Percentiles rank a stretch among this genome's conserved stretches.
Evolutionary conservation across 2,888 invertebrate genomes (phyloP).

Genomic region (Himalopsyche japonica): DNA sequence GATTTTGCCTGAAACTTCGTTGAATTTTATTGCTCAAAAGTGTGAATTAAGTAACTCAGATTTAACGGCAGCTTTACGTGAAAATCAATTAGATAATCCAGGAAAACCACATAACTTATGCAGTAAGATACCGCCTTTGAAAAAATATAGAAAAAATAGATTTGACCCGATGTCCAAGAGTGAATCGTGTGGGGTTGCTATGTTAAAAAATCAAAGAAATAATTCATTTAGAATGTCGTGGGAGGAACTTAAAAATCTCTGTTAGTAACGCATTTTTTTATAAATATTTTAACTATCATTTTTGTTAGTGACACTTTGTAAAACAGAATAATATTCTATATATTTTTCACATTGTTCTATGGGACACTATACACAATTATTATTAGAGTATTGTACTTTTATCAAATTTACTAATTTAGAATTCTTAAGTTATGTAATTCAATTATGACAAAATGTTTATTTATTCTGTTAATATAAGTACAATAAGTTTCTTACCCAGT

Average conservation of each 20-base stretch:
- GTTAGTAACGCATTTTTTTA: neutral
- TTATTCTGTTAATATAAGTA: too few species aligned
- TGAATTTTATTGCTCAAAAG: neutral
- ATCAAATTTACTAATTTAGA: too few species aligned
- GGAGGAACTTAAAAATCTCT: neutral
- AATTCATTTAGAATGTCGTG: constrained; percentile 10
- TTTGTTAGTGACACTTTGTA: too few species aligned
- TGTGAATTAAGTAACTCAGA: neutral
- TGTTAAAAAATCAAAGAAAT: neutral
- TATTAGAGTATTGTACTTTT: too few species aligned
- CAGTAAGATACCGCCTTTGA: constrained; percentile 4
- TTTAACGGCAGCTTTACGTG: neutral
- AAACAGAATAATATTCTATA: too few species aligned
- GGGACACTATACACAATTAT: too few species aligned
- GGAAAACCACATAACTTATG: neutral
- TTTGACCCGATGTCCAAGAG: constrained; percentile 11
- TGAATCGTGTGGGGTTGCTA: constrained; percentile 3
- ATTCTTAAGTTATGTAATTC: too few species aligned
- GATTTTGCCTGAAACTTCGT: neutral
- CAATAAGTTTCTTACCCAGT: too few species aligned
- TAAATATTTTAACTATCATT: too few species aligned
- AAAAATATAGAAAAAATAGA: constrained; percentile 7
- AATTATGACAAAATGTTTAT: too few species aligned
- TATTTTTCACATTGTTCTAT: too few species aligned
- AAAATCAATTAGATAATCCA: neutral